Percentiles rank a stretch among this genome's conserved stretches.
Conservation (phyloP, 1,140 invertebrate species). For the Lasioglossum albipes region DNA sequence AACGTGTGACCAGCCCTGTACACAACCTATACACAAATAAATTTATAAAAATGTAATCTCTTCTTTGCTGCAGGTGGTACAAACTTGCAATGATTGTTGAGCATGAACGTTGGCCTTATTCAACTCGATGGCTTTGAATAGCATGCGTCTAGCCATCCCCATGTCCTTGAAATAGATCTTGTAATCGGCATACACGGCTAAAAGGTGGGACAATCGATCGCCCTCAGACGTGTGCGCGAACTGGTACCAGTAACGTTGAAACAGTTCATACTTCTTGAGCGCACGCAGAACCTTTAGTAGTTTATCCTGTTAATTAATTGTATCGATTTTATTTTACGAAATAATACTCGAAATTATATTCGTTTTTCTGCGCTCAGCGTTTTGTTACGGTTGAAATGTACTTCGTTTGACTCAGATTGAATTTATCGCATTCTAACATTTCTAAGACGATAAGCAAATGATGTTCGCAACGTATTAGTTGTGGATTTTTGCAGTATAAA, state of each 20-base stretch:
- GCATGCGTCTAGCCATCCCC: slow-evolving; percentile 46
- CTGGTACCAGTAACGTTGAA: slow-evolving; percentile 40
- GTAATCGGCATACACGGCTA: slow-evolving; percentile 48
- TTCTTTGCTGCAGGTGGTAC: neutral
- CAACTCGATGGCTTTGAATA: slow-evolving; percentile 42
- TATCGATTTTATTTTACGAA: neutral
- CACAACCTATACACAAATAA: slow-evolving; percentile 19
- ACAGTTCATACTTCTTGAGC: slow-evolving; percentile 51
- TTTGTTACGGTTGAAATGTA: no score
- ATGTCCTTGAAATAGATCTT: slow-evolving; percentile 52
- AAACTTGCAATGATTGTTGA: slow-evolving; percentile 45
- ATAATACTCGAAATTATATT: no score
- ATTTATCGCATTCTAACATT: no score
- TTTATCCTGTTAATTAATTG: slow-evolving; percentile 30
- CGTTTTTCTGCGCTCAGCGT: no score
- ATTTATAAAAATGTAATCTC: neutral
- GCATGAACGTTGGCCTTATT: slow-evolving; percentile 38
- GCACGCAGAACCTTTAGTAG: slow-evolving; percentile 32
- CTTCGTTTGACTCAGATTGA: no score
- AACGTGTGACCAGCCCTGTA: slow-evolving; percentile 39
- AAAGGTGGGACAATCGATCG: slow-evolving; percentile 22
- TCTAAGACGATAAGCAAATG: no score
- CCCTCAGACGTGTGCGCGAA: slow-evolving; percentile 29
- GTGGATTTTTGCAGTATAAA: no score
- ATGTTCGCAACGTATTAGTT: no score